Percentiles rank a stretch among this genome's conserved stretches.
Conservation (phyloP, 1,140 invertebrate species). For the Eciton burchellii region DNA sequence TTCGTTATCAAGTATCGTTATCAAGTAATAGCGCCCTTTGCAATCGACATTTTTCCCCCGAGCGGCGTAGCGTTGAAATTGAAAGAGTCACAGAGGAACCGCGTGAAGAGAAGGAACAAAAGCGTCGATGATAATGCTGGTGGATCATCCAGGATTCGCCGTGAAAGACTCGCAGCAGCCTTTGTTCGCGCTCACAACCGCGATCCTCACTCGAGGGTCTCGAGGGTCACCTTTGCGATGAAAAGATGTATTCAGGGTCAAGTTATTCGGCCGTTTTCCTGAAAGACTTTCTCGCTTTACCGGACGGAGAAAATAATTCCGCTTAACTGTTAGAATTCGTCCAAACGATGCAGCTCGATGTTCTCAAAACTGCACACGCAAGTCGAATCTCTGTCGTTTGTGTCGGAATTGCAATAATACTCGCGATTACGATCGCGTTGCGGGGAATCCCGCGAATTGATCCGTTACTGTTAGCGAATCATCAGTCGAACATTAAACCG, state of each 20-base stretch:
- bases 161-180: neutral
- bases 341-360: neutral
- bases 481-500: too few relatives aligned
- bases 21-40: neutral
- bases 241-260: slow-evolving; percentile 32
- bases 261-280: slow-evolving; percentile 37
- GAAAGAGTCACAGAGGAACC: neutral
- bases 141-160: neutral
- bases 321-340: slow-evolving; percentile 3
- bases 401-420: too few relatives aligned
- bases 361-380: slow-evolving; percentile 4
- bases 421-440: too few relatives aligned
- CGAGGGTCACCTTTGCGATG: neutral
- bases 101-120: neutral
- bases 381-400: neutral
- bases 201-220: neutral
- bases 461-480: too few relatives aligned
- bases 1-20: neutral
- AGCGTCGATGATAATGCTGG: neutral
- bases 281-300: slow-evolving; percentile 30
- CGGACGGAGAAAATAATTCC: slow-evolving; percentile 18
- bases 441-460: too few relatives aligned
- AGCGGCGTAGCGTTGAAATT: neutral
- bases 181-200: slow-evolving; percentile 26
- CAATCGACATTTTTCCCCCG: neutral